phyloP scores from a whole-genome alignment of 2,888 invertebrate species.

The Oxystoma pomonae region DNA sequence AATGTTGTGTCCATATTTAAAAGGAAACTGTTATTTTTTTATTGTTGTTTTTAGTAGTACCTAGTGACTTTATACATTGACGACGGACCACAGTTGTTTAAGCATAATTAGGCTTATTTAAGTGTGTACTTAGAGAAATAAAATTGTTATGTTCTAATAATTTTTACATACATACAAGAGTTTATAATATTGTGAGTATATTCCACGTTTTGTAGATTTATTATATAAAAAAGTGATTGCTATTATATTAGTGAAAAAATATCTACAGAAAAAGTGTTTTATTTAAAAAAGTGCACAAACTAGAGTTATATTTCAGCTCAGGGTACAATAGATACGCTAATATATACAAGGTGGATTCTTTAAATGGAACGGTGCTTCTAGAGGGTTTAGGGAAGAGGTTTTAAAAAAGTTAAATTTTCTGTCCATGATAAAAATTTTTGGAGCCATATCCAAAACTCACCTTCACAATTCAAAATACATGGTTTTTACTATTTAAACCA shows the following conservation, averaged over 20 bases:
- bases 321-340: too few species aligned
- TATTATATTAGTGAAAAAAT: slow-evolving; percentile 18
- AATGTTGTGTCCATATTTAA: neutral
- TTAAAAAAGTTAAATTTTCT: too few species aligned
- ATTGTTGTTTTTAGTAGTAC: neutral
- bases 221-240: slow-evolving; percentile 40
- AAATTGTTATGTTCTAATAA: slow-evolving; percentile 44
- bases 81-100: slow-evolving; percentile 34
- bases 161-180: slow-evolving; percentile 46
- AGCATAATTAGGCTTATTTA: slow-evolving; percentile 35
- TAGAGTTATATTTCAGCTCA: too few species aligned
- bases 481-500: too few species aligned
- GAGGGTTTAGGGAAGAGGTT: too few species aligned
- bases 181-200: slow-evolving; percentile 45
- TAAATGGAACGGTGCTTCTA: too few species aligned
- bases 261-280: neutral
- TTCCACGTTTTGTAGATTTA: slow-evolving; percentile 47
- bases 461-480: too few species aligned
- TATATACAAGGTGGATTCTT: too few species aligned
- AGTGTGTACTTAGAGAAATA: slow-evolving; percentile 44
- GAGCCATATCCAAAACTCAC: too few species aligned
- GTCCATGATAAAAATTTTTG: too few species aligned
- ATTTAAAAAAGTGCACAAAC: slow-evolving; percentile 27
- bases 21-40: neutral
- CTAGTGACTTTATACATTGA: neutral